phyloP scores from a whole-genome alignment of 92 coral and sea anemone genomes.

The Epizoanthus ramosus region DNA sequence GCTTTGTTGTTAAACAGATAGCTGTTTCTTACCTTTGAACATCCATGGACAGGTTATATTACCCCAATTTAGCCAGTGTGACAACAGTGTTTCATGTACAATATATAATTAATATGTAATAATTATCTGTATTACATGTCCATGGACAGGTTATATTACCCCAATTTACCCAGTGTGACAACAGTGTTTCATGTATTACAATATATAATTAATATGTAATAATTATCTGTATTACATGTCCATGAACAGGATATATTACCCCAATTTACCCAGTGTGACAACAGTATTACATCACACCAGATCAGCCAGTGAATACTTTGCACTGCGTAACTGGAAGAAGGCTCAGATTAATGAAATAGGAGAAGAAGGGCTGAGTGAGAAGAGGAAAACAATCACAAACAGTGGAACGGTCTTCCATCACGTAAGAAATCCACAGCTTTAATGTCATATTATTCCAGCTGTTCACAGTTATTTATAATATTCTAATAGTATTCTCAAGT shows the following conservation, averaged over 20 bases:
- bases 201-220: no score
- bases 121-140: not conserved
- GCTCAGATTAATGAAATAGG: slow-evolving; percentile 80
- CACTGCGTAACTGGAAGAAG: slow-evolving; percentile 82
- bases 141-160: slow-evolving; percentile 23
- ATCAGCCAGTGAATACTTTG: slow-evolving; percentile 78
- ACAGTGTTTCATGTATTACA: no score
- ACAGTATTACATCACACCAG: slow-evolving; percentile 80
- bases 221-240: not conserved
- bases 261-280: slow-evolving; percentile 75
- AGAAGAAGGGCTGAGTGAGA: slow-evolving; percentile 65
- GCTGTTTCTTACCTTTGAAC: no score
- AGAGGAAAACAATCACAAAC: slow-evolving; percentile 52
- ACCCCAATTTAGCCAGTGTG: no score
- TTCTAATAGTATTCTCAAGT: no score
- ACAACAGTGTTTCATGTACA: no score
- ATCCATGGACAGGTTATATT: not conserved
- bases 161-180: no score
- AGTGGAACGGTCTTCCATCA: slow-evolving; percentile 82
- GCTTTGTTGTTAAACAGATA: no score
- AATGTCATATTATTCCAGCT: no score
- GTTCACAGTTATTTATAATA: no score
- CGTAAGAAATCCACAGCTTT: slow-evolving; percentile 42
- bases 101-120: no score
- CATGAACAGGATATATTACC: slow-evolving; percentile 61